phyloP scores from a whole-genome alignment of 2,888 invertebrate species.

The Encarsia formosa region DNA sequence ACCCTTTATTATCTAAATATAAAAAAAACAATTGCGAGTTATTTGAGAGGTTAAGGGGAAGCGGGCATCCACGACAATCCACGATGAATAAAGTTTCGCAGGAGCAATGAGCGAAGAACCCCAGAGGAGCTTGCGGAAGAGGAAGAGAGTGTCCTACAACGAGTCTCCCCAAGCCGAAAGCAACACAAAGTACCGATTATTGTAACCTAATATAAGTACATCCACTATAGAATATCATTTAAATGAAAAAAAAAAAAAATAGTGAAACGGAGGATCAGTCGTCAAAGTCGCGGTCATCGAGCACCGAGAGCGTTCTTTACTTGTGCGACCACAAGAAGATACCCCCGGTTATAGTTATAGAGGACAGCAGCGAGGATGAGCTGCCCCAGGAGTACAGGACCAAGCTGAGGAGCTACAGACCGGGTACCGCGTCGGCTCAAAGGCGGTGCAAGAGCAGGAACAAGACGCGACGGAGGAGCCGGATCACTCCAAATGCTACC shows the following conservation, averaged over 20 bases:
- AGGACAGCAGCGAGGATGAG: conserved; percentile 30
- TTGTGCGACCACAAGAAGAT: conserved; percentile 37
- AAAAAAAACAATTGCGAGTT: too few species aligned
- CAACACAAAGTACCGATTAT: not conserved
- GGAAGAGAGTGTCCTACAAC: conserved; percentile 1
- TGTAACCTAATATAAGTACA: not conserved
- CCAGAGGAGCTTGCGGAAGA: conserved; percentile 4
- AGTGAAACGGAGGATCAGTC: not conserved
- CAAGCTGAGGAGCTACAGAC: conserved; percentile 9
- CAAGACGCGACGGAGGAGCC: not conserved
- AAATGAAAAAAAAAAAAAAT: not conserved
- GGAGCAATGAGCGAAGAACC: not conserved
- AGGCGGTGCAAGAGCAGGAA: not conserved
- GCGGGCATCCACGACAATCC: too few species aligned
- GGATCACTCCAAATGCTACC: not conserved
- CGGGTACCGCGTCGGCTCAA: not conserved
- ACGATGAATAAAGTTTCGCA: conserved; percentile 7
- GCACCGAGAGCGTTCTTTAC: conserved; percentile 33
- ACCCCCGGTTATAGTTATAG: conserved; percentile 37
- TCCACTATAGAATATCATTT: conserved; percentile 1
- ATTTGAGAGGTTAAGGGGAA: too few species aligned
- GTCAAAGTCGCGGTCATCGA: conserved; percentile 7
- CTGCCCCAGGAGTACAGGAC: not conserved
- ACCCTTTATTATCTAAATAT: too few species aligned
- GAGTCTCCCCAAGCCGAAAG: not conserved